These are phyloP conservation scores for Laspeyria flexula DNA, from an alignment of 2,888 invertebrate species.

Conservation along the genomic window DNA sequence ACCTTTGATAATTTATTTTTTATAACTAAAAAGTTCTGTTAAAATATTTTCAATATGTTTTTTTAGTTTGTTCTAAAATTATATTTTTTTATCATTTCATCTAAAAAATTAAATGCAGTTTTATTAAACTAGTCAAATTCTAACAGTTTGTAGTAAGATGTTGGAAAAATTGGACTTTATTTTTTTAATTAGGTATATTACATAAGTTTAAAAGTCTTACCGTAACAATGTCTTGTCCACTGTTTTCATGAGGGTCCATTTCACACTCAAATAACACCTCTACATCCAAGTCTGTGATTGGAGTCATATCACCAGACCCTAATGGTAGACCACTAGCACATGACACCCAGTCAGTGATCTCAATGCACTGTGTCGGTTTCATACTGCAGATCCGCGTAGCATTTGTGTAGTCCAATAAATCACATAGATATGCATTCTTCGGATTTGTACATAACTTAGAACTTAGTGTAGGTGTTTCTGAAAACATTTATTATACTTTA, in stretches of 20 bases:
- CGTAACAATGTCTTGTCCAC: slow-evolving; percentile 59
- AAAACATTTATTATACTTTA: slow-evolving; percentile 35
- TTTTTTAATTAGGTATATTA: too few species aligned
- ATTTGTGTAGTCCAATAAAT: slow-evolving; percentile 84
- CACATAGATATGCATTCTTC: slow-evolving; percentile 86
- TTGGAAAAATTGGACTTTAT: too few species aligned
- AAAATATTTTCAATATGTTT: too few species aligned
- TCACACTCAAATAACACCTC: slow-evolving; percentile 80
- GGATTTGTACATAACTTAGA: slow-evolving; percentile 85
- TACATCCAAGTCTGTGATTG: slow-evolving; percentile 69
- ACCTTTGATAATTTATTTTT: too few species aligned
- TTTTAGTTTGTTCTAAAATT: too few species aligned
- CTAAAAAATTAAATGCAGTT: too few species aligned
- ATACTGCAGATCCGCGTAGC: slow-evolving; percentile 80
- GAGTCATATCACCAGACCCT: slow-evolving; percentile 66
- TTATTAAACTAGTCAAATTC: too few species aligned
- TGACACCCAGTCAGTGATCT: slow-evolving; percentile 78
- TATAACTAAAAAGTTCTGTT: too few species aligned
- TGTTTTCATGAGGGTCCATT: slow-evolving; percentile 74
- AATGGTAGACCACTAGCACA: slow-evolving; percentile 74
- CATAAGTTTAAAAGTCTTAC: slow-evolving; percentile 41
- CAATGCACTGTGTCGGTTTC: slow-evolving; percentile 79
- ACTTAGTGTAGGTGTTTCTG: slow-evolving; percentile 83
- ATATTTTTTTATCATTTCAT: too few species aligned
- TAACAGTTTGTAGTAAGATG: too few species aligned